Base-by-base conservation (phyloP, 2,888 invertebrate genomes). In the Polydrusus pterygomalis region DNA sequence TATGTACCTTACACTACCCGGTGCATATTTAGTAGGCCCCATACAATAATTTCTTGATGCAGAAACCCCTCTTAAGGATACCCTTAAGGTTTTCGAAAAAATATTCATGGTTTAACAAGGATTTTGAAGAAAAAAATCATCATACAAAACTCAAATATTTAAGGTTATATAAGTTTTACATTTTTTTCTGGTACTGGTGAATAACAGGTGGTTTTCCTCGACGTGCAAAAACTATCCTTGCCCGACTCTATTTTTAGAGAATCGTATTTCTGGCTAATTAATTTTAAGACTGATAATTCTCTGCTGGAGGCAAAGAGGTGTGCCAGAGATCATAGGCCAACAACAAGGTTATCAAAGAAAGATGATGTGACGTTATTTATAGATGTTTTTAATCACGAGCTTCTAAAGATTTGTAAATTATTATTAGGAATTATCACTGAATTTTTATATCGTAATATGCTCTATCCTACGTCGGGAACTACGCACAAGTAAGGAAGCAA, bases 251-350 rank as follows among this genome's bases (percentile, higher is more conserved):
- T 58, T 69, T 69, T 63, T 45, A 47, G 45, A 6, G 20, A 15
- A 10, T 7, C 15, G 25, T 15, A 13, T 43, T 25, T 20, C 15
- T 8, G 47, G 47, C 56, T n/a, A 25, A 49, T 30, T 30, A n/a
- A 47, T 49, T 17, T 13, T 17, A 45, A 63, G 3, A 62, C 18
- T 62, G 75, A 75, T 75, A 75, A 75, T 62, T 71, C 75, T 71
- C 47, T 68, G 75, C 71, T 18, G 75, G 75, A 40, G 75, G 62
- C 71, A 65, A 65, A 49, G 62, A 47, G 49, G 58, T 56, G 62
- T 56, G 25, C 15, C 17, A n/a, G 54, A 11, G 58, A 38, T 7
- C 34, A 34, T 8, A 60, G 38, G 60, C 38, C 15, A n/a, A n/a
- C 70, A 70, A 13, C 10, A 62, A 49, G 60, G 18, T 62, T 62